Percentiles rank a stretch among this genome's conserved stretches.
Evolutionary conservation across 2,113 vertebrate species (phyloP).

Genomic region (Tragelaphus buxtoni): DNA sequence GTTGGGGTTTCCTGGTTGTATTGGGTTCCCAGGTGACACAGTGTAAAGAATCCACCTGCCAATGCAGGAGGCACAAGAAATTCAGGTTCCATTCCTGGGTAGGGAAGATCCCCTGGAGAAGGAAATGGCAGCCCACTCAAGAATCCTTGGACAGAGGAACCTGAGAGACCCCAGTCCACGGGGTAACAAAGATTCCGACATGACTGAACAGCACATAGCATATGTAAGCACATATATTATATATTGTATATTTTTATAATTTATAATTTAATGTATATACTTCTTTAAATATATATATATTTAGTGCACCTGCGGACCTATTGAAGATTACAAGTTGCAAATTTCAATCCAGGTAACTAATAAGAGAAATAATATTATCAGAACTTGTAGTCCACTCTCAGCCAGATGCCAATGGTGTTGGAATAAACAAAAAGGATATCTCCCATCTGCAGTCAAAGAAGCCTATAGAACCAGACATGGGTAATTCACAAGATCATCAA

Average conservation of each 20-base stretch:
- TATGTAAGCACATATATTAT: neutral
- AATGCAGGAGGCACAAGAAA: neutral
- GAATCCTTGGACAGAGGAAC: neutral
- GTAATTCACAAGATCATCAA: neutral
- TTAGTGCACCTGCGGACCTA: neutral
- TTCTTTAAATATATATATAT: neutral
- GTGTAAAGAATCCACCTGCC: neutral
- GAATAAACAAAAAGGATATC: neutral
- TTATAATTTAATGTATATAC: neutral
- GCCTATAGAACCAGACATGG: neutral
- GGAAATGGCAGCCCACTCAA: neutral
- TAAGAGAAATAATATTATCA: neutral
- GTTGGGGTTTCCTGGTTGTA: neutral
- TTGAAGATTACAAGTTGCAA: neutral
- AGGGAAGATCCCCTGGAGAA: neutral
- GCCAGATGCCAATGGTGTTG: fast-evolving
- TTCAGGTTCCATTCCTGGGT: neutral
- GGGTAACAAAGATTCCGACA: neutral
- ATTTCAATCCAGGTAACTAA: neutral
- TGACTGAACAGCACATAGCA: neutral
- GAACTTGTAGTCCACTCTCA: neutral
- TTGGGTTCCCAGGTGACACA: neutral
- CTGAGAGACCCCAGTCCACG: neutral
- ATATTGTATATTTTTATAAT: neutral
- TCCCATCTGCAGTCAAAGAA: neutral